Conservation (phyloP, 2,113 vertebrate genomes). For the Piaya cayana region DNA sequence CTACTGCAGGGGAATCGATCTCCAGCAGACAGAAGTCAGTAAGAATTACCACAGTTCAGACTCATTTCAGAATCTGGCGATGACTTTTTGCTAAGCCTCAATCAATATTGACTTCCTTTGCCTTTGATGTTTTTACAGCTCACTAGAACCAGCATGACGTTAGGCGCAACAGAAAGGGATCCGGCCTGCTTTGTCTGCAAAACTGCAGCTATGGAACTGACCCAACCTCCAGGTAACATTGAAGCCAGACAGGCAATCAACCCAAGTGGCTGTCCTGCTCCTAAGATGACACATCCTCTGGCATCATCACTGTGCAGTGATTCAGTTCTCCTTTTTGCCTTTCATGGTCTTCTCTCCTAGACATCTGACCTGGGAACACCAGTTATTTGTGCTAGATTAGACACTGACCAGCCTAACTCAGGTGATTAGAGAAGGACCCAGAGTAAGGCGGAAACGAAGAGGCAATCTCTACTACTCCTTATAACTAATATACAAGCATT, state of each 20-base stretch:
- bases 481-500: background rate
- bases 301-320: background rate
- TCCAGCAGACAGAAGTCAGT: background rate
- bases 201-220: background rate
- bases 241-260: background rate
- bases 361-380: background rate
- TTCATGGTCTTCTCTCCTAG: background rate
- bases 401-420: background rate
- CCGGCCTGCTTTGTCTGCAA: background rate
- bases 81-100: background rate
- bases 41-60: background rate
- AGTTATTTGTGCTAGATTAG: background rate
- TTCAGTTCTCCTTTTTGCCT: background rate
- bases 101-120: background rate
- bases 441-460: background rate
- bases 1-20: background rate
- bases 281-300: background rate
- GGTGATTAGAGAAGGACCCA: background rate
- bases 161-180: background rate
- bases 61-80: background rate
- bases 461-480: background rate
- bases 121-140: background rate
- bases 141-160: background rate
- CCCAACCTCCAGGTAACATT: background rate
- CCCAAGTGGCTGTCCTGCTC: rapidly evolving